Evolutionary conservation across 2,797 vertebrate genomes (phyloP), one percentile per base, ranked within the genome.

Genomic region (Siniperca scherzeri): DNA sequence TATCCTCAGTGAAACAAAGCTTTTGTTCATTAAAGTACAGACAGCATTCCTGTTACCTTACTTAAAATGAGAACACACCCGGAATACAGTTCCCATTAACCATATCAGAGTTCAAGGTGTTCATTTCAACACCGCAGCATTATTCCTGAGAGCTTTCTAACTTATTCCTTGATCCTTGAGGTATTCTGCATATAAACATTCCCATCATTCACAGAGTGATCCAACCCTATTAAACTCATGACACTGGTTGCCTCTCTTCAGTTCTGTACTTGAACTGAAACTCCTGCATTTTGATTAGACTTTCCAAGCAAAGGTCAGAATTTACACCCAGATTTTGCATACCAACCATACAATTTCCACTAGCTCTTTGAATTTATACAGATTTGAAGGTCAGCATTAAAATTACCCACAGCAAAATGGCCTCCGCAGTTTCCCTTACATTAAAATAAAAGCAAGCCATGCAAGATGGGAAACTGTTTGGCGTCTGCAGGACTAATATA

Each of bases 401-500:
- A 93, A 95, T 92, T 83, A 90, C 87, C 79, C 87, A 86, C 84
- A 88, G 90, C 86, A 93, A 93, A 93, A 92, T 88, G 87, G 90
- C 93, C 90, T 87, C 89, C 81, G 50, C 87, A 91, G 89, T 92
- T 88, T 77, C 82, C 88, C 73, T 84, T 90, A 88, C 89, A 93
- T 91, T 93, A 90, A 92, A 93, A 92, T 91, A 92, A 92, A 93
- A 92, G 90, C 89, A 93, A 94, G 89, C 90, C 78, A 76, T 74
- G 89, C 91, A 93, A 88, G 90, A 94, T 91, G 88, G 91, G 93
- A 93, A 94, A 93, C 79, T 93, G 93, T 94, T 95, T 94, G 91
- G 90, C 88, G 78, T 93, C 90, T 90, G 90, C 89, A 94, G 92
- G 92, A 95, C 94, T 93, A 93, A 93, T 94, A 93, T 92, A 94